Evolutionary conservation across 2,888 invertebrate genomes (phyloP).

Genomic region (Sinodicranocentrus sp.): DNA sequence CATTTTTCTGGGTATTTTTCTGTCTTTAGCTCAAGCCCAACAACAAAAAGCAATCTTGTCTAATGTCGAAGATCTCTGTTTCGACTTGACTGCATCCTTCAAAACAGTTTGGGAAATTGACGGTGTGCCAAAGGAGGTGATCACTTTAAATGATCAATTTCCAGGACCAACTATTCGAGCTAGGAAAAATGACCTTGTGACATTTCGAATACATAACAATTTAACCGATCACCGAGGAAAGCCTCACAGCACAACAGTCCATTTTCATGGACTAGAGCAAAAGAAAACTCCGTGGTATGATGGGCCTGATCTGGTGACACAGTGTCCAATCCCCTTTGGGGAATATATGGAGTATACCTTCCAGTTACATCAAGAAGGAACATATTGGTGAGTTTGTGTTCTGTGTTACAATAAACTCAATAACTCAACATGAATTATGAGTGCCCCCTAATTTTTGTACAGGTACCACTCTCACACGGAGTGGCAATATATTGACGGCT

Average conservation of each 20-base stretch:
- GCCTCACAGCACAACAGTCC: slow-evolving; percentile 78
- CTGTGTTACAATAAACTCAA: not conserved
- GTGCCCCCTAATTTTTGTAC: not conserved
- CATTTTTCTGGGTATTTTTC: too few relatives aligned
- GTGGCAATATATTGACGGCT: slow-evolving; percentile 46
- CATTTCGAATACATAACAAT: not conserved
- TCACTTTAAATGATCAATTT: slow-evolving; percentile 32
- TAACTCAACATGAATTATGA: too few relatives aligned
- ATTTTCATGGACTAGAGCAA: slow-evolving; percentile 80
- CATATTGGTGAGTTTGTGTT: slow-evolving; percentile 38
- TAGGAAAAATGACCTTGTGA: not conserved
- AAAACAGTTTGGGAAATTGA: not conserved
- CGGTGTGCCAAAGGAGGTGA: slow-evolving; percentile 28
- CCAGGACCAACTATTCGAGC: slow-evolving; percentile 41
- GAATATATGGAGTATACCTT: slow-evolving; percentile 68
- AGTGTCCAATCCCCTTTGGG: slow-evolving; percentile 79
- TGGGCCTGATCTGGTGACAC: slow-evolving; percentile 79
- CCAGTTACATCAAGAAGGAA: slow-evolving; percentile 62
- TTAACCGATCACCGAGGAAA: not conserved
- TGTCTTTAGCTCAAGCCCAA: too few relatives aligned
- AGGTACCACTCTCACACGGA: slow-evolving; percentile 33
- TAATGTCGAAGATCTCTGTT: not conserved
- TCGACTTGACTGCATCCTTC: not conserved
- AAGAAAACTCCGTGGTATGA: slow-evolving; percentile 78
- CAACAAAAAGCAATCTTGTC: too few relatives aligned